Evolutionary conservation across 2,888 invertebrate genomes (phyloP), one percentile per base, ranked within the genome.

Genomic region (Phania funesta): DNA sequence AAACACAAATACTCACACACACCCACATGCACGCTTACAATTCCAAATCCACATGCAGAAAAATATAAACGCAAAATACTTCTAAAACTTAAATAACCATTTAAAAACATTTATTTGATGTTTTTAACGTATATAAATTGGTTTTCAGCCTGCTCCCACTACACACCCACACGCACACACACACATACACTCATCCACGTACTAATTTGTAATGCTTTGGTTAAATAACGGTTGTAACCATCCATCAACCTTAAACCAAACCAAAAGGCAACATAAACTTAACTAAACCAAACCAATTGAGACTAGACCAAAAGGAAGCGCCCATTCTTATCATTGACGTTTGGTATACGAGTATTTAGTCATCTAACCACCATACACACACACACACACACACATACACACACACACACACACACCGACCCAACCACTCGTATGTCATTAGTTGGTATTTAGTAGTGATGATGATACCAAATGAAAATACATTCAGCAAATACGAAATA

Each of bases 341-440:
- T 46, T 46, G 20, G 46, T 46, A 46, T n/a, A n/a, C n/a, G n/a
- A n/a, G n/a, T n/a, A 16, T 20, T 41, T 38, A 29, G n/a, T 29
- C 3, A 29, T 32, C 29, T 20, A 32, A 56, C 6, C 46, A 20
- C 8, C 64, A 16, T 9, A 22, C 3, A 2, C 20, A 48, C 13
- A 29, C 22, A 38, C 20, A 29, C 4, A 29, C 4, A 4, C 4
- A 29, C 29, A 29, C 29, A 6, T 29, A n/a, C 29, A 6, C 29
- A 6, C 4, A 7, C n/a, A 46, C 6, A 3, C 13, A 20, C 24
- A 24, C n/a, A n/a, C n/a, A n/a, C n/a, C n/a, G n/a, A 18, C 0
- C 60, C 76, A 26, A 32, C 62, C 68, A 54, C 32, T 44, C 6
- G n/a, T 50, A 68, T 68, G 26, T 62, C 68, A 77, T 52, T 44